These are phyloP conservation scores for Drosophila sproati DNA, from an alignment of 1,140 invertebrate genomes.

Conservation along the genomic window DNA sequence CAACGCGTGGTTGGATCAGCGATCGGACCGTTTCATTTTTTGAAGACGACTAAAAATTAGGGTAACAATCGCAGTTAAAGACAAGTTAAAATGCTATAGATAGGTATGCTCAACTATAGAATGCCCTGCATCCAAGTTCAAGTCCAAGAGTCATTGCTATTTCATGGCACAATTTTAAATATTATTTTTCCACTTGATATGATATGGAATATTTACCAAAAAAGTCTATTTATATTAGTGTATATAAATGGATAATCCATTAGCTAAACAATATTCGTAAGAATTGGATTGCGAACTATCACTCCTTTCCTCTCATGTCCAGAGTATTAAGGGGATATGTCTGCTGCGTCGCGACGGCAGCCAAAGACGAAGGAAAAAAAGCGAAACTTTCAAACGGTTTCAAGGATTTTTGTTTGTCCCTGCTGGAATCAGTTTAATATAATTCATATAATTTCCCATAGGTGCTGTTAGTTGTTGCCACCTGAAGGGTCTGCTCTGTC, in stretches of 20 bases:
- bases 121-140: slow-evolving; percentile 14
- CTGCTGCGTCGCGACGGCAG: slow-evolving; percentile 3
- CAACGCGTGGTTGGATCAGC: slow-evolving; percentile 55
- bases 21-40: slow-evolving; percentile 49
- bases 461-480: slow-evolving; percentile 71
- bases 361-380: slow-evolving; percentile 42
- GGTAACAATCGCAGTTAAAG: slow-evolving; percentile 62
- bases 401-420: slow-evolving; percentile 65
- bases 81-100: background rate
- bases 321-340: slow-evolving; percentile 19
- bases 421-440: slow-evolving; percentile 69
- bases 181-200: too few species aligned
- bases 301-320: background rate
- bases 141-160: too few species aligned
- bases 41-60: slow-evolving; percentile 72
- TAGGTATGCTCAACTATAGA: background rate
- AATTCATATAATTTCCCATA: slow-evolving; percentile 74
- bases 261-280: too few species aligned
- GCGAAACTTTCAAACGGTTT: slow-evolving; percentile 82
- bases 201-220: too few species aligned
- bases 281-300: too few species aligned
- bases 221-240: too few species aligned
- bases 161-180: too few species aligned
- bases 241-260: too few species aligned
- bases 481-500: slow-evolving; percentile 39